Conservation (phyloP, 2,797 vertebrate species). For the Acanthurus lineatus region DNA sequence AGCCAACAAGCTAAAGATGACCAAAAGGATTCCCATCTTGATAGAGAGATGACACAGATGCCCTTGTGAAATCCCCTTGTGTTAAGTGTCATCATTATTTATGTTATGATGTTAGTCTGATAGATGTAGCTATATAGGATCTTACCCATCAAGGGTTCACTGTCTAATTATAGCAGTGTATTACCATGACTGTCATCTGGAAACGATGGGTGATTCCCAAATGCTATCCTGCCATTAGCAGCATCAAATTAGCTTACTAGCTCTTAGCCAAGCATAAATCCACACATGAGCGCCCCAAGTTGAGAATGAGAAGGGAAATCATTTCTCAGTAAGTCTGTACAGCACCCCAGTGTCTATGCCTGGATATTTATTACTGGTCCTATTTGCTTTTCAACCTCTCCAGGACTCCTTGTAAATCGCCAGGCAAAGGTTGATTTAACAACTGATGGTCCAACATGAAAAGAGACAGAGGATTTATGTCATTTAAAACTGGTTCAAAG, state of each 20-base stretch:
- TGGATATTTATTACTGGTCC: slow-evolving; percentile 50
- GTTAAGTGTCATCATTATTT: slow-evolving; percentile 57
- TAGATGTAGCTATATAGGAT: slow-evolving; percentile 56
- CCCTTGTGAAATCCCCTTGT: slow-evolving; percentile 66
- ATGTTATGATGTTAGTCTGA: slow-evolving; percentile 61
- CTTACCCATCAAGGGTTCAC: slow-evolving; percentile 71
- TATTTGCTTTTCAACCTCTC: slow-evolving; percentile 55
- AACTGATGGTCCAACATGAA: slow-evolving; percentile 57
- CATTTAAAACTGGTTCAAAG: slow-evolving; percentile 41
- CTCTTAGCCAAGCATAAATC: slow-evolving; percentile 75
- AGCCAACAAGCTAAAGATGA: slow-evolving; percentile 21
- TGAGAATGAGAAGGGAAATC: slow-evolving; percentile 56
- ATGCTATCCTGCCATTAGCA: slow-evolving; percentile 64
- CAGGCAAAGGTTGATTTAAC: slow-evolving; percentile 57
- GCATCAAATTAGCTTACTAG: slow-evolving; percentile 67
- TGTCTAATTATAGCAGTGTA: slow-evolving; percentile 76
- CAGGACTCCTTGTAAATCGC: slow-evolving; percentile 62
- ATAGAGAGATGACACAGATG: slow-evolving; percentile 43
- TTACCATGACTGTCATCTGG: slow-evolving; percentile 68
- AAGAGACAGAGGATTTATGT: slow-evolving; percentile 53
- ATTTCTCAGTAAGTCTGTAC: slow-evolving; percentile 63
- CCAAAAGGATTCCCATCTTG: slow-evolving; percentile 47
- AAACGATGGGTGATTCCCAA: slow-evolving; percentile 70
- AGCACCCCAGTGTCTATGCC: slow-evolving; percentile 35
- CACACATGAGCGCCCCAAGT: slow-evolving; percentile 28